Percentiles rank a stretch among this genome's conserved stretches.
Conservation (phyloP, 2,888 invertebrate species). For the Hetaerina titia region DNA sequence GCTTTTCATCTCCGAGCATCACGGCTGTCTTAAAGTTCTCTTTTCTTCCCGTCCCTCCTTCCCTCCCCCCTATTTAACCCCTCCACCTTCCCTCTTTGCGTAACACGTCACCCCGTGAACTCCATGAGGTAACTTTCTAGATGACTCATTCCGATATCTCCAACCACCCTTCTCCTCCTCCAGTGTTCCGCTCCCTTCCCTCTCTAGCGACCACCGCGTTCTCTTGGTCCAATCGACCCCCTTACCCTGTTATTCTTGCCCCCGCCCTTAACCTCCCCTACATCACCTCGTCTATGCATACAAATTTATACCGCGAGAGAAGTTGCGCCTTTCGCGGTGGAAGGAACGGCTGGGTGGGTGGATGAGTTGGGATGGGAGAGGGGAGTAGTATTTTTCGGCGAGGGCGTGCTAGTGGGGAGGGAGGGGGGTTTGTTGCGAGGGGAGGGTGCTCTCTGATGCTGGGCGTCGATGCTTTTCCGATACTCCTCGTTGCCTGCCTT, state of each 20-base stretch:
- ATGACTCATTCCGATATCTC: slow-evolving; percentile 41
- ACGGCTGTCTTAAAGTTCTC: neutral
- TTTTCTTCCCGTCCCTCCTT: neutral
- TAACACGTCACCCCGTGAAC: neutral
- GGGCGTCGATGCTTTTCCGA: slow-evolving; percentile 66
- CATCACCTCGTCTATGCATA: slow-evolving; percentile 48
- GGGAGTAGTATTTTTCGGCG: neutral
- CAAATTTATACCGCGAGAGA: slow-evolving; percentile 54
- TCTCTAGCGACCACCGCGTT: neutral
- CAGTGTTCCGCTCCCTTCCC: neutral
- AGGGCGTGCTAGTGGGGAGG: neutral
- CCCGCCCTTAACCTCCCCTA: neutral
- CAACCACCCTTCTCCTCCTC: neutral
- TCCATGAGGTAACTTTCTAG: neutral
- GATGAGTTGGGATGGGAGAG: neutral
- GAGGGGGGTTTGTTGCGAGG: neutral
- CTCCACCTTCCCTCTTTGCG: neutral
- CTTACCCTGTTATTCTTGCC: neutral
- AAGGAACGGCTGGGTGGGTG: neutral
- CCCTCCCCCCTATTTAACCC: neutral
- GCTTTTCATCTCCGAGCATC: neutral
- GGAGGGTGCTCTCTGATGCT: slow-evolving; percentile 23
- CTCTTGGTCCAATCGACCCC: neutral
- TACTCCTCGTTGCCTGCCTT: neutral
- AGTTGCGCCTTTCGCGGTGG: slow-evolving; percentile 11